Evolutionary conservation across 2,888 invertebrate species (phyloP).

Genomic region (Ceraclea dissimilis): DNA sequence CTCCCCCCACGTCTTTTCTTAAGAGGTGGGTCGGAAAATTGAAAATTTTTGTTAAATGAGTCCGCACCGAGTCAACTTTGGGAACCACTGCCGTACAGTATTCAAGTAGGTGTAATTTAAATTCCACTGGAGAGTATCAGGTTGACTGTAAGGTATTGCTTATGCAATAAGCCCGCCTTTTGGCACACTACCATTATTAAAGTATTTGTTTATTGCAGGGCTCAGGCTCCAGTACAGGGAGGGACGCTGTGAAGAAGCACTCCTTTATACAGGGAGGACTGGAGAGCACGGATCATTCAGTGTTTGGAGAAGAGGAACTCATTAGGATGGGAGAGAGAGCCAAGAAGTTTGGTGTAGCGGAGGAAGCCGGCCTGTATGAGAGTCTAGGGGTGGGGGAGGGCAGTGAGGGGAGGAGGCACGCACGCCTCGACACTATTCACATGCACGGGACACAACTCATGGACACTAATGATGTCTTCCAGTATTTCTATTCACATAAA

Average conservation of each 20-base stretch:
- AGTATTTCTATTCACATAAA: conserved; percentile 68
- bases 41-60: no score
- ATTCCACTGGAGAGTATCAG: no score
- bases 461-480: conserved; percentile 70
- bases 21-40: no score
- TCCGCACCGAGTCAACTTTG: no score
- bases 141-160: no score
- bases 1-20: no score
- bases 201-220: no score
- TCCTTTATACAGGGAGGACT: conserved; percentile 10
- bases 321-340: conserved; percentile 17
- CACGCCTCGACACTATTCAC: conserved; percentile 66
- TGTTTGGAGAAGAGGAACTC: conserved; percentile 18
- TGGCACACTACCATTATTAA: no score
- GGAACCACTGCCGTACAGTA: no score
- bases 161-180: no score
- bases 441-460: conserved; percentile 68
- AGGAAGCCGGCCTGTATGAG: conserved; percentile 37
- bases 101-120: no score
- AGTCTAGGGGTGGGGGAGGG: conserved; percentile 45
- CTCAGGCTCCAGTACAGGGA: no score
- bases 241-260: background rate
- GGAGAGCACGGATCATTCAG: conserved; percentile 14
- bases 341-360: conserved; percentile 15
- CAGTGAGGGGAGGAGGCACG: conserved; percentile 48